A percentile compares a stretch with the other conserved stretches of the same genome.
Evolutionary conservation across 2,113 vertebrate species (phyloP).

Genomic region (Phalacrocorax aristotelis): DNA sequence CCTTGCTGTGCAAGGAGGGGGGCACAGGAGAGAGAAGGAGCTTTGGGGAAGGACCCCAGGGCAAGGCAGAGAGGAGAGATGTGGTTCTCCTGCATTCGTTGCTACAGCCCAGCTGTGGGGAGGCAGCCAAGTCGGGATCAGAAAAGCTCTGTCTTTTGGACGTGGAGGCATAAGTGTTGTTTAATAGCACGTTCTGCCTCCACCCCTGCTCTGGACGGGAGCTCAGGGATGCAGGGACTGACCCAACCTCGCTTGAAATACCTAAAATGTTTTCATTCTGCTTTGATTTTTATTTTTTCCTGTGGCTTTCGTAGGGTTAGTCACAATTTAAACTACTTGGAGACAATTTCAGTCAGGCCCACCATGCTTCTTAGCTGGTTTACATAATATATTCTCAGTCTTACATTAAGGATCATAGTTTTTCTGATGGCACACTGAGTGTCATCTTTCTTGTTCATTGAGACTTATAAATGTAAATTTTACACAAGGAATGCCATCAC

Average conservation of each 20-base stretch:
- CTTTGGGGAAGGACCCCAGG: not conserved
- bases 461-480: slow-evolving; percentile 16
- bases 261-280: slow-evolving; percentile 3
- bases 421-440: not conserved
- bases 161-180: not conserved
- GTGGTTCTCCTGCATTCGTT: not conserved
- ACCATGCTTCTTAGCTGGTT: not conserved
- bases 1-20: not conserved
- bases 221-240: slow-evolving; percentile 2
- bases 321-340: not conserved
- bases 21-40: not conserved
- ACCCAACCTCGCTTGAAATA: not conserved
- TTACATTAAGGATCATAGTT: not conserved
- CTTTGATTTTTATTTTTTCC: not conserved
- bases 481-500: not conserved
- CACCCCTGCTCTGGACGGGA: not conserved
- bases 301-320: not conserved
- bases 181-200: slow-evolving; percentile 29
- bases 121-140: not conserved
- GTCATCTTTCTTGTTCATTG: not conserved
- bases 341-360: not conserved
- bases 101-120: not conserved
- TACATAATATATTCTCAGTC: not conserved
- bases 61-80: not conserved
- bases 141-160: not conserved